Base-by-base conservation (phyloP, 2,113 vertebrate genomes). In the Sturnus vulgaris region DNA sequence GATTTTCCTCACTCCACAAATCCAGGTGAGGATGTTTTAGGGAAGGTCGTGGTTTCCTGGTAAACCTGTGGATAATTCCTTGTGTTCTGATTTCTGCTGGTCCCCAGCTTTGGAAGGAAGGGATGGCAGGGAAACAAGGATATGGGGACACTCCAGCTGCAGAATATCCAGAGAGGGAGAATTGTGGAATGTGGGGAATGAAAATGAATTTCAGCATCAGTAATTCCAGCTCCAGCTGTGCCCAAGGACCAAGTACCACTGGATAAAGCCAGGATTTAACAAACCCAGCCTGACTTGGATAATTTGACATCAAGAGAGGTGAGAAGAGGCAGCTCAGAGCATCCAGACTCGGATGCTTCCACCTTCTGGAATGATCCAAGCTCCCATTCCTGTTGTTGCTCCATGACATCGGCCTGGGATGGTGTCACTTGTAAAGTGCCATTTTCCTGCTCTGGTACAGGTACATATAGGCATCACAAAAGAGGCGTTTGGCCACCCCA, bases 381-480 rank as follows among this genome's bases (percentile, higher is more conserved):
- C 50, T 89, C 53, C 7, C 0, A 0, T 31, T 57, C 28, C 75
- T 1, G 3, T 35, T 0, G 24, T 0, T 0, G 42, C 18, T n/a
- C 24, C 12, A 3, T 77, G 63, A 40, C 53, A 12, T 8, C 2
- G 2, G 5, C 24, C 35, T 2, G 1, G 70, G 44, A 5, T 0
- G 11, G 42, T 0, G 17, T 98, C 96, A 99, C 80, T 98, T 98
- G 82, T 99, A 99, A 3, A 99, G 98, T 1, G 97, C 98, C 98
- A 99, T 98, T 76, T 94, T 98, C 82, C 93, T 97, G 96, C 98
- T 99, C 96, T 99, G 98, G 86, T 99, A 99, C 93, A 99, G 97
- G 96, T 98, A 99, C 98, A 99, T 99, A 97, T 99, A 99, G 93
- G 98, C 99, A 0, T 99, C 99, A 1, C 99, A 99, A 93, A 99